These are phyloP conservation scores for Triops longicaudatus DNA, from an alignment of 1,140 invertebrate genomes.

Conservation along the genomic window DNA sequence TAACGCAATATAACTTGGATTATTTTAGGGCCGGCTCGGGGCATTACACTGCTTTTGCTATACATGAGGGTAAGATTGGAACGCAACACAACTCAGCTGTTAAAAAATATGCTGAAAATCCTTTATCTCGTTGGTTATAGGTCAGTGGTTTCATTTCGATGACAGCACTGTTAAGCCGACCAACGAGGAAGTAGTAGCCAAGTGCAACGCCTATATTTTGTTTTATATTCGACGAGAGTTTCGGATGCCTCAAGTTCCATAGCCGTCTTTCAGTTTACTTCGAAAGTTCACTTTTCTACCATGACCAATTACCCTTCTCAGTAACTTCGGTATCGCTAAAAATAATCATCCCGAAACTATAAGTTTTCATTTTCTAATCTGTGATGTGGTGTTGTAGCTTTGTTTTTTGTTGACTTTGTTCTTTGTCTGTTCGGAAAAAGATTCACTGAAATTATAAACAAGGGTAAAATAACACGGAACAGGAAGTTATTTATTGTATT, in stretches of 20 bases:
- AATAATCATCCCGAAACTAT: neutral
- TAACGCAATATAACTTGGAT: neutral
- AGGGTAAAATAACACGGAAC: neutral
- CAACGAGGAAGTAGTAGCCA: constrained; percentile 56
- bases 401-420: neutral
- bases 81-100: constrained; percentile 28
- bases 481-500: neutral
- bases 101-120: neutral
- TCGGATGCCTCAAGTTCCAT: constrained; percentile 31
- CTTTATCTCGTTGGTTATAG: constrained; percentile 40
- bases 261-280: constrained; percentile 26
- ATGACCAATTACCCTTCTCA: constrained; percentile 28
- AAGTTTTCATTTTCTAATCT: neutral
- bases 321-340: neutral
- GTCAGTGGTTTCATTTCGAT: constrained; percentile 78
- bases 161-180: constrained; percentile 72
- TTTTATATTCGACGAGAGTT: constrained; percentile 69
- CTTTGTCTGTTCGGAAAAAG: neutral
- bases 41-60: constrained; percentile 76
- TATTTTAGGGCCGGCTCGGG: constrained; percentile 64
- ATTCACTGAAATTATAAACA: neutral
- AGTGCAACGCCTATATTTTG: constrained; percentile 77
- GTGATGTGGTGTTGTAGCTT: constrained; percentile 2
- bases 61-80: constrained; percentile 52
- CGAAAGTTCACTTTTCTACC: constrained; percentile 35